Evolutionary conservation across 2,113 vertebrate species (phyloP), one percentile per base, ranked within the genome.

Genomic region (Noturus placidus): DNA sequence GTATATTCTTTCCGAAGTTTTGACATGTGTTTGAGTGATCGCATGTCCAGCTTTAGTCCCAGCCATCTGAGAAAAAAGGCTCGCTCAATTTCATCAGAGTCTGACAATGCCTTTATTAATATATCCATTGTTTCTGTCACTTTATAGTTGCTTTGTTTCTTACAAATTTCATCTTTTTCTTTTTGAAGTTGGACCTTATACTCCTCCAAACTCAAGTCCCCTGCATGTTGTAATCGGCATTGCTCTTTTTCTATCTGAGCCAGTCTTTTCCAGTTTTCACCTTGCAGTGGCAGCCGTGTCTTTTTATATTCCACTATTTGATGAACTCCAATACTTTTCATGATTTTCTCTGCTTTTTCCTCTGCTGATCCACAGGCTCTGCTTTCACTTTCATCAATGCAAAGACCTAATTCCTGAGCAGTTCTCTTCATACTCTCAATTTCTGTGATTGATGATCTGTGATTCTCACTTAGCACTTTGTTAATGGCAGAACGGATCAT

Each of bases 31-130:
- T 22, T 25, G 5, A 76, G 46, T 0, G 88, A 92, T 17, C 63
- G 13, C 33, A 56, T 19, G 3, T 94, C 87, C 6, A 94, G 27
- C 0, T 90, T 87, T 0, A 93, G 27, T 78, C 80, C 91, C 86
- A 93, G 30, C 91, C 90, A 93, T 54, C 92, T 92, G 0, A 94
- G 84, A 30, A 93, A 93, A 42, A 83, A 88, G 42, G 57, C 57
- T 69, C 86, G 87, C 9, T 91, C 86, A 87, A 50, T 33, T 22
- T 38, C 91, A 33, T 92, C 84, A 15, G 17, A 35, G 13, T 0
- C 38, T 0, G 74, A 87, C 7, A 94, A 1, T 0, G 38, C 10
- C 0, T 54, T 42, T 63, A 92, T 91, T 5, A 94, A 93, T 30
- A 2, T 54, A 0, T 70, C n/a, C 88, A 94, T 92, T 0, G 3